A percentile compares a stretch with the other conserved stretches of the same genome.
Evolutionary conservation across 1,140 invertebrate species (phyloP).

Genomic region (Meteorus sp.): DNA sequence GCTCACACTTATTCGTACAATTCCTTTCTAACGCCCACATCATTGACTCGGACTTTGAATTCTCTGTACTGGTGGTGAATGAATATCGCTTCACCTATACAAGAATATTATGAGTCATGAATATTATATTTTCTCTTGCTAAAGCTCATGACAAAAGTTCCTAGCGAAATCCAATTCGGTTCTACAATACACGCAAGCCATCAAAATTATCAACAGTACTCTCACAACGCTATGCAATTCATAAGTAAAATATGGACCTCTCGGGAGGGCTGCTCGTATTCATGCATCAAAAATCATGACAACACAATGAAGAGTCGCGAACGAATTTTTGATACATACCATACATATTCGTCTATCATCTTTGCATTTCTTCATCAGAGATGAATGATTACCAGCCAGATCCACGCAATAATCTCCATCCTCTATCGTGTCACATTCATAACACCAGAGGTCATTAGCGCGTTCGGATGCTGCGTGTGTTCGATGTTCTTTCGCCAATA

Average conservation of each 20-base stretch:
- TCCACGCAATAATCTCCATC: constrained; percentile 71
- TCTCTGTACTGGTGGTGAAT: constrained; percentile 79
- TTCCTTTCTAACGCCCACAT: constrained; percentile 82
- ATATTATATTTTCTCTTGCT: no score
- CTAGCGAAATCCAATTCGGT: no score
- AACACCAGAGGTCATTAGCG: constrained; percentile 77
- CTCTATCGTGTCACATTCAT: constrained; percentile 75
- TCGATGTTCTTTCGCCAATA: constrained; percentile 66
- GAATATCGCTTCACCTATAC: constrained; percentile 80
- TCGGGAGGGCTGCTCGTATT: neutral
- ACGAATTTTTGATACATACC: constrained; percentile 58
- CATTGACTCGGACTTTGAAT: constrained; percentile 71
- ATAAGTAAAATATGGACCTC: neutral
- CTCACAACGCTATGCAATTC: neutral
- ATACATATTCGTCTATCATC: constrained; percentile 77
- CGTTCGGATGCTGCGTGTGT: constrained; percentile 75
- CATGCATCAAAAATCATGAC: neutral
- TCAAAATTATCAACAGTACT: no score
- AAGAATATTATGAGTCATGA: no score
- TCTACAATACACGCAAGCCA: no score
- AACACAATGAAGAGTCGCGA: neutral
- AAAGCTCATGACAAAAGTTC: no score
- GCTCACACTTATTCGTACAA: constrained; percentile 79
- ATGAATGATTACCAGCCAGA: constrained; percentile 63
- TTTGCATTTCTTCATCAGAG: constrained; percentile 70